Evolutionary conservation across 1,140 invertebrate genomes (phyloP).

Genomic region (Aplysia californica): DNA sequence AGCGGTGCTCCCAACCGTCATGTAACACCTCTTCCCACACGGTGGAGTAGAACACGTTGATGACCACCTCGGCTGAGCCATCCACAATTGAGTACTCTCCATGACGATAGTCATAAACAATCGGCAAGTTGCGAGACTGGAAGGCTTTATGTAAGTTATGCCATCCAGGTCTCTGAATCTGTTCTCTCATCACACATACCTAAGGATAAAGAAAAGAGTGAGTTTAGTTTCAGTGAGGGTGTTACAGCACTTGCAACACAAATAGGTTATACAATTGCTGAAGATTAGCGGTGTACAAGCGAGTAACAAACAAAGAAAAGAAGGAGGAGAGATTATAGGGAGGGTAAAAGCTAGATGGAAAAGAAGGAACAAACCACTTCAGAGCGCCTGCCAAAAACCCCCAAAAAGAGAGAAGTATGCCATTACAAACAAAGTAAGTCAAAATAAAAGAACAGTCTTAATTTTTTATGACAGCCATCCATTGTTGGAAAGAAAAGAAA

Average conservation of each 20-base stretch:
- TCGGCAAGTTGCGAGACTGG: neutral
- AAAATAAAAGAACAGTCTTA: too few relatives aligned
- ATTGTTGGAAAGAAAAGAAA: too few relatives aligned
- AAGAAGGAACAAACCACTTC: neutral
- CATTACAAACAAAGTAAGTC: too few relatives aligned
- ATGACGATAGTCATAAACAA: constrained; percentile 4
- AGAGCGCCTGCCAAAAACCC: too few relatives aligned
- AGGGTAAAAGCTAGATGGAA: neutral
- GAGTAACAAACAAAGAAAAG: too few relatives aligned
- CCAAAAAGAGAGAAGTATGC: too few relatives aligned
- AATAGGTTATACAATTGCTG: neutral
- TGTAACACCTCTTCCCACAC: constrained; percentile 36
- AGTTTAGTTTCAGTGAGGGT: too few relatives aligned
- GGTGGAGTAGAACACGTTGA: constrained; percentile 66
- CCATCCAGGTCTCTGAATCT: neutral
- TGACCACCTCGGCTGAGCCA: constrained; percentile 43
- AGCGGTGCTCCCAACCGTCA: constrained; percentile 72
- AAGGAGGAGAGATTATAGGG: too few relatives aligned
- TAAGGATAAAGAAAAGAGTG: neutral
- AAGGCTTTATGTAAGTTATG: neutral
- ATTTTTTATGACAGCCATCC: too few relatives aligned
- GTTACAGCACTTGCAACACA: neutral
- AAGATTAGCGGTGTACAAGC: too few relatives aligned
- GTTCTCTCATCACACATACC: constrained; percentile 11
- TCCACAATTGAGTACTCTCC: constrained; percentile 63